Evolutionary conservation across 2,113 vertebrate species (phyloP).

Genomic region (Elachura formosa): DNA sequence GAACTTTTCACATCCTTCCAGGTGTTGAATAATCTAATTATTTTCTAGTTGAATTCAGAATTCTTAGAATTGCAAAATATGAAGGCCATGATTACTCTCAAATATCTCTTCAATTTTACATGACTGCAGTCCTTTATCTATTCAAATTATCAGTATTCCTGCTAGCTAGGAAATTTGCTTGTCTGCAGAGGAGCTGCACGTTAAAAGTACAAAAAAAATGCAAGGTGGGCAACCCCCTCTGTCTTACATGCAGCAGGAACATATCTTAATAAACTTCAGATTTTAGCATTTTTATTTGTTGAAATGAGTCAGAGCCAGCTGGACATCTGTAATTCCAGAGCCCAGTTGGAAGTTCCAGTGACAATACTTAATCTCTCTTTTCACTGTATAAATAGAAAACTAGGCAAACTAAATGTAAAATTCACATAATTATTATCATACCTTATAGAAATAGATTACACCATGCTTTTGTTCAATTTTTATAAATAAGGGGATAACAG

Average conservation of each 20-base stretch:
- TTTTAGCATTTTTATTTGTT: neutral
- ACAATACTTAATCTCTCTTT: neutral
- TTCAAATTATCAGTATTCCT: neutral
- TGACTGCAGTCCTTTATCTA: neutral
- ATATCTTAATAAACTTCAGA: neutral
- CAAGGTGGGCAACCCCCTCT: neutral
- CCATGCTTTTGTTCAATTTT: neutral
- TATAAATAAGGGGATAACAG: neutral
- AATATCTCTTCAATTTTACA: neutral
- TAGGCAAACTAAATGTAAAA: neutral
- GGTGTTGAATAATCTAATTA: neutral
- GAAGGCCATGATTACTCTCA: neutral
- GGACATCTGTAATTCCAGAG: neutral
- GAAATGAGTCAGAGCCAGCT: neutral
- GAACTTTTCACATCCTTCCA: neutral
- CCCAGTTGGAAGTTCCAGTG: neutral
- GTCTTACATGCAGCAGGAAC: neutral
- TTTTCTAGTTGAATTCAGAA: neutral
- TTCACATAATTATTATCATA: neutral
- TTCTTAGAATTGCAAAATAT: neutral
- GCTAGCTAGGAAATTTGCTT: neutral
- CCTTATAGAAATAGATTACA: neutral
- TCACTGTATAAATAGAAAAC: neutral
- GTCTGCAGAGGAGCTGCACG: neutral
- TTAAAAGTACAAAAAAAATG: neutral